phyloP scores from a whole-genome alignment of 2,113 vertebrate genomes.

The Dipodomys stephensi region DNA sequence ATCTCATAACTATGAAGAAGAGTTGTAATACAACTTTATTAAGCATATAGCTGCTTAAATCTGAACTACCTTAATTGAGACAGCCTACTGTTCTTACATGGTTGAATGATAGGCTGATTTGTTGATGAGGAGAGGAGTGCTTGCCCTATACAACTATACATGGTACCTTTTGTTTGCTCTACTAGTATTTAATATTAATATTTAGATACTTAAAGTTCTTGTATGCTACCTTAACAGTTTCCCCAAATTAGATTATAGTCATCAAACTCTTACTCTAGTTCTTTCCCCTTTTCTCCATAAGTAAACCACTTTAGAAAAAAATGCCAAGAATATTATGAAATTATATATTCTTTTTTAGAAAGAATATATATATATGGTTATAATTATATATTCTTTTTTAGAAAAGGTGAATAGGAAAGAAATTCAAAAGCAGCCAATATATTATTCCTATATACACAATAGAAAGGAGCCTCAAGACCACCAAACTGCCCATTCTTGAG shows the following conservation, averaged over 20 bases:
- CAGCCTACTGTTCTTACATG: neutral
- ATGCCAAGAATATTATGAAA: conserved; percentile 16
- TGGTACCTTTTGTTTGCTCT: neutral
- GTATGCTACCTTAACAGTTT: neutral
- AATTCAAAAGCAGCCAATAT: conserved; percentile 15
- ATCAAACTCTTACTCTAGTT: neutral
- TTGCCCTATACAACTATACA: neutral
- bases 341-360: too few species aligned
- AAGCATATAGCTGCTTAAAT: neutral
- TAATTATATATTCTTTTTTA: neutral
- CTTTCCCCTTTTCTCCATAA: neutral
- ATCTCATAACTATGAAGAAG: neutral
- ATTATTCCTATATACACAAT: neutral
- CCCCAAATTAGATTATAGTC: neutral
- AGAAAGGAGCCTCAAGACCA: neutral
- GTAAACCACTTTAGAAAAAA: neutral
- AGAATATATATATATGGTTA: too few species aligned
- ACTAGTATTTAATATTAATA: neutral
- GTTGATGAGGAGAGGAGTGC: neutral
- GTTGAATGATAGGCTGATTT: neutral
- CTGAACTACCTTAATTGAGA: neutral
- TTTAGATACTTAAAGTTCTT: neutral
- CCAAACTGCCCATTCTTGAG: neutral
- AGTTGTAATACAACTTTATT: neutral
- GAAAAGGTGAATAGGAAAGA: neutral